Evolutionary conservation across 2,113 vertebrate genomes (phyloP).

Genomic region (Hippocampus abdominalis): DNA sequence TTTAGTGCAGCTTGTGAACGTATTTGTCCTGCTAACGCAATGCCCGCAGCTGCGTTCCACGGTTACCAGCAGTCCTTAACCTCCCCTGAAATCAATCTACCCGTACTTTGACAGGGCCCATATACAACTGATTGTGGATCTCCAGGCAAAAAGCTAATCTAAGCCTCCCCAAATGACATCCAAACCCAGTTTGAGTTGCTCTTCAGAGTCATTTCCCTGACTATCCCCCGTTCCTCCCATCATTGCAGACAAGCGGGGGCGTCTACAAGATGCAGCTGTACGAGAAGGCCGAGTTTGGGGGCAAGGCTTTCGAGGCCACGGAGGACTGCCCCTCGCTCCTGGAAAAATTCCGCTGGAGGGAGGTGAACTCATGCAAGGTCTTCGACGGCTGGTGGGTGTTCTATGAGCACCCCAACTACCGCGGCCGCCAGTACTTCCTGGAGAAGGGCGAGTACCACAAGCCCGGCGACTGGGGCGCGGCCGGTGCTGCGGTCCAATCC

Average conservation of each 20-base stretch:
- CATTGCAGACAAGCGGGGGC: slow-evolving; percentile 74
- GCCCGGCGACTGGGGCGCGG: slow-evolving; percentile 84
- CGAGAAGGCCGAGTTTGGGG: slow-evolving; percentile 85
- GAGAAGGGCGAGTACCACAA: slow-evolving; percentile 89
- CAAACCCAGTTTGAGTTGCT: background rate
- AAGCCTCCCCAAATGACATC: background rate
- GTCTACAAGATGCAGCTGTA: slow-evolving; percentile 87
- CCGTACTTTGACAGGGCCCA: background rate
- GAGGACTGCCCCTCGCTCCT: slow-evolving; percentile 87
- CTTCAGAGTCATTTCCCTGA: background rate
- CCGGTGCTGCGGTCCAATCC: slow-evolving; percentile 79
- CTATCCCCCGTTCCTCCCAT: background rate
- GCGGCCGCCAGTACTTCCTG: slow-evolving; percentile 87
- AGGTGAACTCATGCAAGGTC: slow-evolving; percentile 88
- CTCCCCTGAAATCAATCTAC: background rate
- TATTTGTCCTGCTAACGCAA: slow-evolving; percentile 23
- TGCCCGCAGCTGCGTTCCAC: slow-evolving; percentile 24
- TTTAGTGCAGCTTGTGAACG: background rate
- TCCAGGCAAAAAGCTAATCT: background rate
- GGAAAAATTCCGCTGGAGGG: slow-evolving; percentile 82
- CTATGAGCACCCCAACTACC: slow-evolving; percentile 89
- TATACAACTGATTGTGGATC: background rate
- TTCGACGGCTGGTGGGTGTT: slow-evolving; percentile 88
- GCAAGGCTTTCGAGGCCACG: slow-evolving; percentile 81
- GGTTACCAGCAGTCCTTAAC: background rate